Evolutionary conservation across 1,140 invertebrate species (phyloP).

Genomic region (Drosophila equinoxialis): DNA sequence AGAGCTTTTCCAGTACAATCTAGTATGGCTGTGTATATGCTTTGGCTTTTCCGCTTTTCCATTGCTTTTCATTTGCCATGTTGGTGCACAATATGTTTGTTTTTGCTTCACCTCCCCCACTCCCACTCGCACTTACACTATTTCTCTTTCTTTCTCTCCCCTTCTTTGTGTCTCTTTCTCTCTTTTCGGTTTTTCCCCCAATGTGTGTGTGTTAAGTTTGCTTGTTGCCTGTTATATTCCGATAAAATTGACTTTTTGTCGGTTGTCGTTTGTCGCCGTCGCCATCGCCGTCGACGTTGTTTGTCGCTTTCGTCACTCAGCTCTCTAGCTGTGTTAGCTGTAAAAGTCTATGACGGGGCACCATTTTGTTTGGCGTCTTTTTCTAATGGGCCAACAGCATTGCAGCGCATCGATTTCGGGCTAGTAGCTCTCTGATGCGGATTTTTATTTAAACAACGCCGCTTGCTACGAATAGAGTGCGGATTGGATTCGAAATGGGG

Average conservation of each 20-base stretch:
- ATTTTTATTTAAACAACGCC: background rate
- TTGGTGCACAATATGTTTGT: constrained; percentile 22
- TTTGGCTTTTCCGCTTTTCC: constrained; percentile 17
- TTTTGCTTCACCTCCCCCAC: background rate
- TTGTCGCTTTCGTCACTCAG: constrained; percentile 43
- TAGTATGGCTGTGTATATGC: constrained; percentile 1
- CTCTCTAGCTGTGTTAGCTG: constrained; percentile 15
- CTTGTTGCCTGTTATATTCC: constrained; percentile 78
- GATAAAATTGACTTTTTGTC: constrained; percentile 81
- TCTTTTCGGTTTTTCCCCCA: constrained; percentile 1
- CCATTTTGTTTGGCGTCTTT: constrained; percentile 80
- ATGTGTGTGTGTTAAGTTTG: constrained; percentile 30
- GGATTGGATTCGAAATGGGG: constrained; percentile 2
- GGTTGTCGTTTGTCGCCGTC: constrained; percentile 39
- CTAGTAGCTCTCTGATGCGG: constrained; percentile 10
- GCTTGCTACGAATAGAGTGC: background rate
- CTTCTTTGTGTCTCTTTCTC: constrained; percentile 5
- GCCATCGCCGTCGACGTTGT: constrained; percentile 13
- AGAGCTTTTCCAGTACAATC: constrained; percentile 57
- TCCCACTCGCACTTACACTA: background rate
- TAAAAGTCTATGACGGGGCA: constrained; percentile 33
- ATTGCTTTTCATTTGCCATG: constrained; percentile 26
- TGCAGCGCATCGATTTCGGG: constrained; percentile 62
- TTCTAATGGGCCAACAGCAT: constrained; percentile 76
- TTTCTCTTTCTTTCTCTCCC: background rate